phyloP scores from a whole-genome alignment of 2,888 invertebrate species.

The Luperina testacea region DNA sequence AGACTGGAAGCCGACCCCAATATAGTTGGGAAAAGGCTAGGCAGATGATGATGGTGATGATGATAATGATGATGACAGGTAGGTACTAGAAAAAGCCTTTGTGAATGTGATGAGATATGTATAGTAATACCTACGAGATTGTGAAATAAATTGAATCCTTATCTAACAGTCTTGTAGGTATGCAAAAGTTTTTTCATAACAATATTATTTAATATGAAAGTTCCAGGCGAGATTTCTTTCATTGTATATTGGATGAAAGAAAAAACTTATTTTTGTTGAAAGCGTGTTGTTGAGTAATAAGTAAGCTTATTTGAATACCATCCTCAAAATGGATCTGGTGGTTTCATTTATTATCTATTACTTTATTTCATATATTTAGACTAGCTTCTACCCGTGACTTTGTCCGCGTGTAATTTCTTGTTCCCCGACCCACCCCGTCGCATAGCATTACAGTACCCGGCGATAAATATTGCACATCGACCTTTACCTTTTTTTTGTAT shows the following conservation, averaged over 20 bases:
- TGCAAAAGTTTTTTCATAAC: slow-evolving; percentile 27
- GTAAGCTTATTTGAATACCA: slow-evolving; percentile 7
- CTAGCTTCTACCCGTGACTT: background rate
- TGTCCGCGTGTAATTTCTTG: background rate
- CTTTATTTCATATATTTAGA: background rate
- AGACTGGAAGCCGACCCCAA: background rate
- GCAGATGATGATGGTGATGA: background rate
- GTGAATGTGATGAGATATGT: background rate
- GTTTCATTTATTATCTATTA: background rate
- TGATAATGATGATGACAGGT: background rate
- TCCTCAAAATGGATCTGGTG: slow-evolving; percentile 1
- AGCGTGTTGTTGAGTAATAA: background rate
- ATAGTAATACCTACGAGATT: background rate
- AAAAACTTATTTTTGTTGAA: background rate
- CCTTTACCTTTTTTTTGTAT: no score
- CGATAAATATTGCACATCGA: no score
- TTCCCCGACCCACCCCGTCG: background rate
- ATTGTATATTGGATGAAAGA: slow-evolving; percentile 1
- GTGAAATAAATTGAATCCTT: slow-evolving; percentile 20
- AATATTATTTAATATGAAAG: slow-evolving; percentile 28
- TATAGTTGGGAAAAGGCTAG: background rate
- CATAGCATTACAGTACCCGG: no score
- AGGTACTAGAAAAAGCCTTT: background rate
- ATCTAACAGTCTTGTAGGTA: background rate
- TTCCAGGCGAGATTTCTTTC: slow-evolving; percentile 1